A percentile compares a stretch with the other conserved stretches of the same genome.
These are phyloP conservation scores for Mellilla xanthometata DNA, from an alignment of 2,888 invertebrate genomes.

Conservation along the genomic window DNA sequence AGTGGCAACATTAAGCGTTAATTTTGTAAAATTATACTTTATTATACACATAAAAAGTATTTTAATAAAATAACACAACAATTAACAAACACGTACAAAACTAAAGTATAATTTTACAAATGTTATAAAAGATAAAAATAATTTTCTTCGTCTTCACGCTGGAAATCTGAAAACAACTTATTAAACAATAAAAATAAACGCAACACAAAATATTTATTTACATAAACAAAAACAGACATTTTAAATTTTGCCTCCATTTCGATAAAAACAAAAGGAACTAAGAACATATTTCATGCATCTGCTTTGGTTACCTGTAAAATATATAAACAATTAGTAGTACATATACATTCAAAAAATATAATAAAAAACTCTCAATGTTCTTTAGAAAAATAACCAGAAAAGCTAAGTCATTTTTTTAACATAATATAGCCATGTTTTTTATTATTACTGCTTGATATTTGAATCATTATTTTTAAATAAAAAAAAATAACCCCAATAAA, in stretches of 20 bases:
- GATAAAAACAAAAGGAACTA: constrained; percentile 53
- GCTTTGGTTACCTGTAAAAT: constrained; percentile 42
- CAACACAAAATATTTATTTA: constrained; percentile 20
- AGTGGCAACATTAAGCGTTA: constrained; percentile 53
- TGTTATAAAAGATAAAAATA: constrained; percentile 25
- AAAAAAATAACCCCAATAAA: too few species aligned
- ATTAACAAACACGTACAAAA: constrained; percentile 24
- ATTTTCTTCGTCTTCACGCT: not conserved
- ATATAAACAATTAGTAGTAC: constrained; percentile 27
- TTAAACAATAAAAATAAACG: constrained; percentile 32
- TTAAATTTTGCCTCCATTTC: constrained; percentile 75
- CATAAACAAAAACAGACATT: constrained; percentile 70
- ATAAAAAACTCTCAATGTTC: too few species aligned
- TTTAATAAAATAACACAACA: constrained; percentile 26
- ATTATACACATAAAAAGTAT: constrained; percentile 16
- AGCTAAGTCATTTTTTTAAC: too few species aligned
- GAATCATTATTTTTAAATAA: too few species aligned
- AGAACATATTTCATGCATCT: constrained; percentile 42
- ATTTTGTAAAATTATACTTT: constrained; percentile 44
- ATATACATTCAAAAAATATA: constrained; percentile 8
- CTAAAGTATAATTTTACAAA: constrained; percentile 44
- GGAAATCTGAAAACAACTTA: constrained; percentile 28
- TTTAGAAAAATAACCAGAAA: too few species aligned
- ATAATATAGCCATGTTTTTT: too few species aligned
- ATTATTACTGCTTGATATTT: too few species aligned